These are phyloP conservation scores for Drosophila mayri DNA, from an alignment of 1,140 invertebrate species.

Conservation along the genomic window DNA sequence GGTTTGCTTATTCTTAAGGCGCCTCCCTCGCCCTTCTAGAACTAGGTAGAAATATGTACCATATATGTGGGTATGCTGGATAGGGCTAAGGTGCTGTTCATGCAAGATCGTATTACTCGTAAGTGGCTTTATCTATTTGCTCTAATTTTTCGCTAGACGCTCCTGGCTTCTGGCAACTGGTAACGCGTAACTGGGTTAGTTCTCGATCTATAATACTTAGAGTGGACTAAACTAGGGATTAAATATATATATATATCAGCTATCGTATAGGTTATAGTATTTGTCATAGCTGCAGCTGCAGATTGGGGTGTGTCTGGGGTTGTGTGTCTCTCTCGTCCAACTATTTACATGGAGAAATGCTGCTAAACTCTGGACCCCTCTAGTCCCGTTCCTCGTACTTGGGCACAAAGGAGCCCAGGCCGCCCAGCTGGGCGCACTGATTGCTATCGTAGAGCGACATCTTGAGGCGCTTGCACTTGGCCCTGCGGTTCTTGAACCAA, in stretches of 20 bases:
- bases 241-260: conserved; percentile 27
- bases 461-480: conserved; percentile 97
- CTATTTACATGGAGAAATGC: conserved; percentile 52
- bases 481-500: conserved; percentile 97
- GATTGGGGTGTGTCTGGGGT: conserved; percentile 23
- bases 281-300: conserved; percentile 48
- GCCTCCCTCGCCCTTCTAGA: conserved; percentile 16
- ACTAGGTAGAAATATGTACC: conserved; percentile 33
- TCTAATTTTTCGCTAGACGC: conserved; percentile 67
- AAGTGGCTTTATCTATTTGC: conserved; percentile 42
- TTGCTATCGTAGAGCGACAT: conserved; percentile 92
- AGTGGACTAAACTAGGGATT: conserved; percentile 46
- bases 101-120: conserved; percentile 31
- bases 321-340: conserved; percentile 18
- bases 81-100: conserved; percentile 16
- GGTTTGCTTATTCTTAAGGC: conserved; percentile 55
- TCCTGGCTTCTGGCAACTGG: conserved; percentile 49
- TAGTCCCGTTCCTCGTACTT: conserved; percentile 83
- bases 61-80: conserved; percentile 12
- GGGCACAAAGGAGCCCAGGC: conserved; percentile 74
- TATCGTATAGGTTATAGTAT: conserved; percentile 47
- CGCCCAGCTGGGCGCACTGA: conserved; percentile 85
- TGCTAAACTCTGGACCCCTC: conserved; percentile 17
- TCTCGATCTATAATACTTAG: conserved; percentile 62
- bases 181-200: conserved; percentile 41